Base-by-base conservation (phyloP, 2,888 invertebrate genomes). In the Brachynemurus nebulosus region DNA sequence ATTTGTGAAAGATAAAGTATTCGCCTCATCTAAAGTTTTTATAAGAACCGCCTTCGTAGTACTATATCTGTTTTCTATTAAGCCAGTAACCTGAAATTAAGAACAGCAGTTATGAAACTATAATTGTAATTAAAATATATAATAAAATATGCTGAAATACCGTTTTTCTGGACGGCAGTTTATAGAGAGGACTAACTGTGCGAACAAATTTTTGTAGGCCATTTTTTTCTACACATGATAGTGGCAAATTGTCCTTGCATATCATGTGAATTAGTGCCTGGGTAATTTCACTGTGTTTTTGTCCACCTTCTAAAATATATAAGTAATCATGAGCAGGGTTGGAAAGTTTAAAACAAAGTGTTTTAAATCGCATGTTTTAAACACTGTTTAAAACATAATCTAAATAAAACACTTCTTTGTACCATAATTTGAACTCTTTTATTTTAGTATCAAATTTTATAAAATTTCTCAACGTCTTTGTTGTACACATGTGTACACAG, bases 201-300 rank as follows among this genome's bases (percentile, higher is more conserved):
- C 48, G 43, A 23, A 47, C 19, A 37, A 51, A 52, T 48, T 45
- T 48, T 49, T 42, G 35, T 27, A 50, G 25, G 35, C 51, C 50
- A 30, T 21, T 19, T 51, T 51, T 51, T 49, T 49, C 51, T 45
- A 49, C 49, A 23, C 51, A 50, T 17, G 65, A 45, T 71, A 71
- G 1, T 69, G 60, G 46, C 72, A 71, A 59, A 80, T 72, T 23
- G 23, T 23, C 23, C 23, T 23, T 9, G 9, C 23, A 51, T 41
- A 44, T 52, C 51, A 51, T 52, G 33, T 51, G 50, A 39, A 44
- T 45, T 43, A 51, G 49, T 23, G 48, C 47, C 40, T 53, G 50
- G 21, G 47, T 53, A 39, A 52, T 49, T 48, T 47, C 48, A 37
- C 35, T 33, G 42, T 44, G 46, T 39, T 47, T 45, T 44, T 23